Evolutionary conservation across 35 echinoderm and acorn worm genomes (phyloP).

Genomic region (Acanthaster planci): DNA sequence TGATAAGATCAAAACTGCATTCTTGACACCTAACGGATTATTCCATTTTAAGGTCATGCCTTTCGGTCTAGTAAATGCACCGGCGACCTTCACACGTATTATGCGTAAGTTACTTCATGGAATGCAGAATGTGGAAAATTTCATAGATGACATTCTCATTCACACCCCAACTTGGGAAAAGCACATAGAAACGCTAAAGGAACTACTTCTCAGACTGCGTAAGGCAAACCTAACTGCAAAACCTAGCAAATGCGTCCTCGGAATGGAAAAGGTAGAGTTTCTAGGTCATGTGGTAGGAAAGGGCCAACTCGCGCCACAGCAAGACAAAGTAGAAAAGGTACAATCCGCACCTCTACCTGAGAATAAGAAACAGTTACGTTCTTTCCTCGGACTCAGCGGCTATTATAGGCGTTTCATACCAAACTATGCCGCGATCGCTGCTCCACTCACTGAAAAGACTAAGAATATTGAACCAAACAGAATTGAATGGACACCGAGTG

Average conservation of each 20-base stretch:
- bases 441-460: slow-evolving; percentile 36
- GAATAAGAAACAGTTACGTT: slow-evolving; percentile 54
- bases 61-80: slow-evolving; percentile 64
- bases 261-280: slow-evolving; percentile 60
- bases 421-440: slow-evolving; percentile 42
- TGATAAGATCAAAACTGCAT: slow-evolving; percentile 23
- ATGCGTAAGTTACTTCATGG: slow-evolving; percentile 56
- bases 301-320: slow-evolving; percentile 37
- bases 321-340: slow-evolving; percentile 41
- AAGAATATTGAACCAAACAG: slow-evolving; percentile 11
- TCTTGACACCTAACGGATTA: slow-evolving; percentile 46
- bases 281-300: slow-evolving; percentile 62
- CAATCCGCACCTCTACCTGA: slow-evolving; percentile 28
- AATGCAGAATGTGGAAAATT: slow-evolving; percentile 49
- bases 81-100: slow-evolving; percentile 58
- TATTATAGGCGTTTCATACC: slow-evolving; percentile 41
- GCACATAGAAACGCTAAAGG: slow-evolving; percentile 26
- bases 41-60: slow-evolving; percentile 68
- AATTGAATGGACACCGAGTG: slow-evolving; percentile 10
- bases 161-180: slow-evolving; percentile 53
- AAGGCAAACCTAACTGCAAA: slow-evolving; percentile 62
- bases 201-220: slow-evolving; percentile 42
- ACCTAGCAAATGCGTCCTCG: slow-evolving; percentile 58
- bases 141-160: slow-evolving; percentile 57
- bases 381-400: slow-evolving; percentile 35